These are phyloP conservation scores for Proteles cristata DNA, from an alignment of 2,113 vertebrate genomes.

Conservation along the genomic window DNA sequence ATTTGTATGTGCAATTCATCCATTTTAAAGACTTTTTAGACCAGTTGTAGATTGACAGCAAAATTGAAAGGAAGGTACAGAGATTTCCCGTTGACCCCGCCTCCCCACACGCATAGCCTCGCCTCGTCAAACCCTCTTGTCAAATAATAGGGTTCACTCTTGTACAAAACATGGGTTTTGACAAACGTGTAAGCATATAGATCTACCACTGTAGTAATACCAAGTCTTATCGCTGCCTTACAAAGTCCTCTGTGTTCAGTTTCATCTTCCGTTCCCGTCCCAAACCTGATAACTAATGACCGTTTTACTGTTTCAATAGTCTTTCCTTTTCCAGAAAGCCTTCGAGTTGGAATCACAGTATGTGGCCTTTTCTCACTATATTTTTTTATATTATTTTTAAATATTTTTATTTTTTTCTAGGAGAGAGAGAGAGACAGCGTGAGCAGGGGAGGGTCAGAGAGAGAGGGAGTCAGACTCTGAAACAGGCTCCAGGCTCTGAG, in stretches of 20 bases:
- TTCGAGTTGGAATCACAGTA: accelerated
- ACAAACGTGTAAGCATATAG: background rate
- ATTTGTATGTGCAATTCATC: background rate
- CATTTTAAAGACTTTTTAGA: background rate
- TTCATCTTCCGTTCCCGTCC: background rate
- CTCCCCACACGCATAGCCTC: too few species aligned
- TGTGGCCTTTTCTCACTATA: accelerated
- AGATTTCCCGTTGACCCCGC: background rate
- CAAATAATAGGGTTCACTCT: background rate
- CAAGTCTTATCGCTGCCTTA: background rate
- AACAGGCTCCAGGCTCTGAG: too few species aligned
- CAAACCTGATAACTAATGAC: background rate
- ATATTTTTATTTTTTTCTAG: too few species aligned
- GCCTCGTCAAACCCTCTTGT: background rate
- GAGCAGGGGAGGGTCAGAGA: too few species aligned
- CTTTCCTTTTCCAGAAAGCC: background rate
- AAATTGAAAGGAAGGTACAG: background rate
- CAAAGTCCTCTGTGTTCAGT: background rate
- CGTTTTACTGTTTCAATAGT: background rate
- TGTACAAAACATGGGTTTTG: background rate
- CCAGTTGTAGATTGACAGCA: background rate
- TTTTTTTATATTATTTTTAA: too few species aligned
- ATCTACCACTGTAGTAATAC: accelerated
- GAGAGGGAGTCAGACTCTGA: too few species aligned
- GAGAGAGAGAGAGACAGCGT: too few species aligned